phyloP scores from a whole-genome alignment of 2,113 vertebrate species.

The Micromys minutus region DNA sequence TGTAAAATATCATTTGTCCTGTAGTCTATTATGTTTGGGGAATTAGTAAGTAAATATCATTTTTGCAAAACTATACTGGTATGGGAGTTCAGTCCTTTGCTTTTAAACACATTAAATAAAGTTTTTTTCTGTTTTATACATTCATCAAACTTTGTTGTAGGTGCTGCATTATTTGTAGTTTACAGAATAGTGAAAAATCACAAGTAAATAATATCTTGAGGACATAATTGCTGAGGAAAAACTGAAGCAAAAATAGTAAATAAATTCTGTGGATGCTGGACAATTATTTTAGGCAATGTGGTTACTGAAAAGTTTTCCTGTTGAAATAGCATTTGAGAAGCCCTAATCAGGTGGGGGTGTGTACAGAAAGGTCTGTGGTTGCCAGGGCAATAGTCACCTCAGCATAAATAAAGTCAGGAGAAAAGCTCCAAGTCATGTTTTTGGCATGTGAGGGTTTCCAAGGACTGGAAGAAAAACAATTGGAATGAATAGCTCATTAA shows the following conservation, averaged over 20 bases:
- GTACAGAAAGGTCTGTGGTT: background rate
- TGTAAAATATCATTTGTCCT: background rate
- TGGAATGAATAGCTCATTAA: background rate
- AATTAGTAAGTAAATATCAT: background rate
- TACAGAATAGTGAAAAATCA: background rate
- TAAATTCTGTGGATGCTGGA: background rate
- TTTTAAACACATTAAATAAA: slow-evolving; percentile 50
- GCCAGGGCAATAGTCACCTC: background rate
- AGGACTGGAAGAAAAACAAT: slow-evolving; percentile 1
- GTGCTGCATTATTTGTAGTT: background rate
- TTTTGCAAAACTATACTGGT: no score
- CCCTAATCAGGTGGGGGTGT: background rate
- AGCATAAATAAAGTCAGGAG: background rate
- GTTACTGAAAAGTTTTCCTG: background rate
- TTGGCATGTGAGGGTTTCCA: background rate
- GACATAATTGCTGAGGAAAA: slow-evolving; percentile 50
- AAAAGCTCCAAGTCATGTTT: background rate
- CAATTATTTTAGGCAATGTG: slow-evolving; percentile 24
- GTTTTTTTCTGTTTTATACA: background rate
- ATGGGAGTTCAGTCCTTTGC: background rate
- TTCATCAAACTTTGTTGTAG: background rate
- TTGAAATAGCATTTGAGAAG: background rate
- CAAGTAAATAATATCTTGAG: slow-evolving; percentile 9
- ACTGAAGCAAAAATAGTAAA: background rate
- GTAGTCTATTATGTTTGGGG: slow-evolving; percentile 19